Conservation (phyloP, 2,797 vertebrate genomes). For the Pseudochirops corinnae region DNA sequence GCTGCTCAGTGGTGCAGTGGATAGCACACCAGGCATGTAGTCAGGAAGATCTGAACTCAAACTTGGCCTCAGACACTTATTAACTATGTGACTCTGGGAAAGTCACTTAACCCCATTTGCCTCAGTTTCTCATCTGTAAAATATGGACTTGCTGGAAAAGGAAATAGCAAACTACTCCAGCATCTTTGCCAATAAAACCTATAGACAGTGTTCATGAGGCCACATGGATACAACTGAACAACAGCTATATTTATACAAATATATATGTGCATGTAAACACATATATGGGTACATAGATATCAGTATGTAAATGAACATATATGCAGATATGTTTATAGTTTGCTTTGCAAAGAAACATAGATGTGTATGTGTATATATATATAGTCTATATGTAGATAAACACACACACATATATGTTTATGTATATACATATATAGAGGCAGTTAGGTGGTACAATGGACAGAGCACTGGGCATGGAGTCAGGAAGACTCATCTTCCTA, state of each 20-base stretch:
- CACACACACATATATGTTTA: rapidly evolving
- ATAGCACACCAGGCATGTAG: neutral
- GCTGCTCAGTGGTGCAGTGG: neutral
- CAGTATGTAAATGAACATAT: neutral
- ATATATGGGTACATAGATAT: neutral
- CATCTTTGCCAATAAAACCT: neutral
- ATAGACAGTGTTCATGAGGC: neutral
- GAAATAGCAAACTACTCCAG: neutral
- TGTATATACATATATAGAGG: too few relatives aligned
- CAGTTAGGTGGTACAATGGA: neutral
- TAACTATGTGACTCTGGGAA: neutral
- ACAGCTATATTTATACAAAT: neutral
- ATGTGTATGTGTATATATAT: too few relatives aligned
- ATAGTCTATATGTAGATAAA: neutral
- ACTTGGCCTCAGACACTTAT: neutral
- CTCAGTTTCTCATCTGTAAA: neutral
- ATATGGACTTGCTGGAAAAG: neutral
- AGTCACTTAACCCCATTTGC: neutral
- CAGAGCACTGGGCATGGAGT: neutral
- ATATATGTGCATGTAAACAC: neutral
- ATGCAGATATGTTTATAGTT: neutral
- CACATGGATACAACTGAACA: neutral
- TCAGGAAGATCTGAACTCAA: neutral
- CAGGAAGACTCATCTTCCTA: neutral
- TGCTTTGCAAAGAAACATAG: neutral